Percentiles rank a stretch among this genome's conserved stretches.
These are phyloP conservation scores for Leptocoma aspasia DNA, from an alignment of 2,113 vertebrate genomes.

Conservation along the genomic window DNA sequence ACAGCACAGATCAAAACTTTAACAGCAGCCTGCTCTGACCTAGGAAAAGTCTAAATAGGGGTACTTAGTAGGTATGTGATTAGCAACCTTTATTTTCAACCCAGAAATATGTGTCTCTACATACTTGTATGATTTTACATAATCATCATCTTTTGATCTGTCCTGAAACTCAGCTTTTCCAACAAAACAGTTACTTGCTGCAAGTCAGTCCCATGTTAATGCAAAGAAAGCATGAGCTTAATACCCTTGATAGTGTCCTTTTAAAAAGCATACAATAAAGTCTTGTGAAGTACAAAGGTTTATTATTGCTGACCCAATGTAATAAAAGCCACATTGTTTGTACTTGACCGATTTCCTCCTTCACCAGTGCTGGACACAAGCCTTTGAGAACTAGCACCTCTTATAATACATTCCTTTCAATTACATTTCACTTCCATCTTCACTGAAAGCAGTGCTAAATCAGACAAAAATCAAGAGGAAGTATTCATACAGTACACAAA, in stretches of 20 bases:
- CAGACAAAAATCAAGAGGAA: neutral
- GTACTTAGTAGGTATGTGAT: neutral
- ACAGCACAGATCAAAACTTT: neutral
- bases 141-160: neutral
- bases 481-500: neutral
- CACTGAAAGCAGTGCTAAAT: neutral
- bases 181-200: neutral
- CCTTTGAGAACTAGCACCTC: neutral
- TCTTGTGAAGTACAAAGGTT: constrained; percentile 34
- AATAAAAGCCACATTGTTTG: constrained; percentile 48
- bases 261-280: constrained; percentile 5
- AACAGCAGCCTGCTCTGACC: neutral
- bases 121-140: neutral
- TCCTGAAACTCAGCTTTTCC: neutral
- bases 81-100: neutral
- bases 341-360: constrained; percentile 16
- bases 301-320: neutral
- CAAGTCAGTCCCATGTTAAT: neutral
- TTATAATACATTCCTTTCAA: neutral
- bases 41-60: neutral
- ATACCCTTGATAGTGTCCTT: neutral
- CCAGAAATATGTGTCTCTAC: neutral
- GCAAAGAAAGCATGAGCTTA: neutral
- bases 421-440: neutral
- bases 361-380: neutral